These are phyloP conservation scores for Hemitrygon akajei DNA, from an alignment of 2,797 vertebrate species.

Conservation along the genomic window DNA sequence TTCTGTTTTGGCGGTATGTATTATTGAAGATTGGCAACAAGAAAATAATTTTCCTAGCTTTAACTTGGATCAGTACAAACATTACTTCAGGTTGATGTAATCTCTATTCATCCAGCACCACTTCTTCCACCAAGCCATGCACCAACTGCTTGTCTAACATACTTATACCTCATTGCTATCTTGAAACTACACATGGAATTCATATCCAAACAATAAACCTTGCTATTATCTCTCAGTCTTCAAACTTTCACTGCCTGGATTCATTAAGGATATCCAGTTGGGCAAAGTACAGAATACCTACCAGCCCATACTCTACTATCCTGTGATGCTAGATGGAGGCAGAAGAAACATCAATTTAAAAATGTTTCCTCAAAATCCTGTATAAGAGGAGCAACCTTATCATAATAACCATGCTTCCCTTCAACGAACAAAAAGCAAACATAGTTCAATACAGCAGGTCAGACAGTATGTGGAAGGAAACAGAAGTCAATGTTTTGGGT, in stretches of 20 bases:
- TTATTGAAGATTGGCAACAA: neutral
- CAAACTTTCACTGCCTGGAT: neutral
- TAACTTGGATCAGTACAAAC: neutral
- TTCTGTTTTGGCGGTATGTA: neutral
- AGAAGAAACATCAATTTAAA: neutral
- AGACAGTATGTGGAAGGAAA: too few relatives aligned
- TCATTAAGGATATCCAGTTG: neutral
- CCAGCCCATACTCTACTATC: neutral
- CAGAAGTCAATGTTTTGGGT: too few relatives aligned
- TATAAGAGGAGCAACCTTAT: neutral
- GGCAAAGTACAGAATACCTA: neutral
- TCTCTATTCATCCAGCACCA: neutral
- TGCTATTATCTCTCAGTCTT: neutral
- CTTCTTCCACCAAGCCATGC: neutral
- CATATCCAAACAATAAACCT: neutral
- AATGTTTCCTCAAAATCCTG: neutral
- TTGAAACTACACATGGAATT: neutral
- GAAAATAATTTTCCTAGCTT: neutral
- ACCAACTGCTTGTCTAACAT: neutral
- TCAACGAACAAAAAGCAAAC: neutral
- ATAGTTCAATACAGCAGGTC: neutral
- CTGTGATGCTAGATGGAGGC: neutral
- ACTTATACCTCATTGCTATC: neutral
- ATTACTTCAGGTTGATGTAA: neutral
- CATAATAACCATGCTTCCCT: neutral